These are phyloP conservation scores for Phrynocephalus vlangalii DNA, from an alignment of 2,797 vertebrate species.

Conservation along the genomic window DNA sequence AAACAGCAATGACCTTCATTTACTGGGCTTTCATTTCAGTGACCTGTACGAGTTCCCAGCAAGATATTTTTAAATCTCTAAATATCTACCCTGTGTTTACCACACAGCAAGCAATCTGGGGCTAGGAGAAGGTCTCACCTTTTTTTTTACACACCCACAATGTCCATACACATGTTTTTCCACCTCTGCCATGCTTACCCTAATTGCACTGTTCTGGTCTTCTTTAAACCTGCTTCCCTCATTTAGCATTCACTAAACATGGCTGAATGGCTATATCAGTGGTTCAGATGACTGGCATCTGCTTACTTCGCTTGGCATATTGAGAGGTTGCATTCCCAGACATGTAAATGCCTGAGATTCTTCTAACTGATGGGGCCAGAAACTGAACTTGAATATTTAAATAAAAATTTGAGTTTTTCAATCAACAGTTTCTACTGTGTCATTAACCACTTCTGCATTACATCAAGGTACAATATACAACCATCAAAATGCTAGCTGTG, in stretches of 20 bases:
- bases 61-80: constrained; percentile 12
- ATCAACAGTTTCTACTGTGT: not conserved
- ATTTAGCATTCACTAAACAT: not conserved
- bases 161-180: not conserved
- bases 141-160: not conserved
- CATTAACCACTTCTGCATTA: not conserved
- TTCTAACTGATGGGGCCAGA: not conserved
- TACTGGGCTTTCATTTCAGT: not conserved
- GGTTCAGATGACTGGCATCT: not conserved
- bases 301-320: not conserved
- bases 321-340: not conserved
- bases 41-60: not conserved
- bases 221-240: not conserved
- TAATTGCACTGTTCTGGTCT: too few species aligned
- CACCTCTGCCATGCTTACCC: not conserved
- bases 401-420: not conserved
- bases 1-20: not conserved
- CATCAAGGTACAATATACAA: not conserved
- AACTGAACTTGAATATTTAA: not conserved
- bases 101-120: not conserved
- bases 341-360: not conserved
- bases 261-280: not conserved
- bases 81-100: not conserved
- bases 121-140: not conserved
- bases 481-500: not conserved